Evolutionary conservation across 2,888 invertebrate species (phyloP).

Genomic region (Parochlus steinenii): DNA sequence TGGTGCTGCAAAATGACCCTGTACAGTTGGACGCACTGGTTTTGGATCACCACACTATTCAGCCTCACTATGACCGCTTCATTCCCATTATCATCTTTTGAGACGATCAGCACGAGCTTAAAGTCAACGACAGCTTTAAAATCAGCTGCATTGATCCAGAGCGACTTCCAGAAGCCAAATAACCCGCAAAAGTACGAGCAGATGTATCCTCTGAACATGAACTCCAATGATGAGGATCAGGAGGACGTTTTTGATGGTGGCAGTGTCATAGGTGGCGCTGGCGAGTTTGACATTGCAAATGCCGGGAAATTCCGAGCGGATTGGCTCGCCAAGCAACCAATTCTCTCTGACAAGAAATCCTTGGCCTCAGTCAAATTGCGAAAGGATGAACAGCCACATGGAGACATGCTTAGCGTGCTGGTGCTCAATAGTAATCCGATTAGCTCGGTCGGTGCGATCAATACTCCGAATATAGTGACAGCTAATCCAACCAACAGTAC

Average conservation of each 20-base stretch:
- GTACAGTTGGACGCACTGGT: conserved; percentile 81
- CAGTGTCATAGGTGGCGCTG: conserved; percentile 4
- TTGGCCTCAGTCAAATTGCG: conserved; percentile 1
- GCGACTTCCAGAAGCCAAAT: too few species aligned
- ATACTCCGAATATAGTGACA: background rate
- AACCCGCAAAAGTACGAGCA: conserved; percentile 1
- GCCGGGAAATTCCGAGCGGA: conserved; percentile 3
- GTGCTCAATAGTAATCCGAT: conserved; percentile 3
- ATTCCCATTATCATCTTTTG: conserved; percentile 7
- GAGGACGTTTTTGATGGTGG: too few species aligned
- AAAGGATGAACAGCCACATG: conserved; percentile 1
- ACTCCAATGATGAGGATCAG: conserved; percentile 6
- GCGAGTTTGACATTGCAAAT: conserved; percentile 1
- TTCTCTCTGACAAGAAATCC: background rate
- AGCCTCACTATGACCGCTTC: background rate
- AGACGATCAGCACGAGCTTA: conserved; percentile 8
- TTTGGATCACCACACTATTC: conserved; percentile 51
- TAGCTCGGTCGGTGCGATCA: background rate
- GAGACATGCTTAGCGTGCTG: too few species aligned
- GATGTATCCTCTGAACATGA: conserved; percentile 8
- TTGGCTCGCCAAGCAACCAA: conserved; percentile 1
- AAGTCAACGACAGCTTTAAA: conserved; percentile 8
- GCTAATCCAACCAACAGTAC: conserved; percentile 7
- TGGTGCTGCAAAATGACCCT: conserved; percentile 50
- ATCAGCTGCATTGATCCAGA: too few species aligned